These are phyloP conservation scores for Meandrusa payeni DNA, from an alignment of 2,888 invertebrate genomes.

Conservation along the genomic window DNA sequence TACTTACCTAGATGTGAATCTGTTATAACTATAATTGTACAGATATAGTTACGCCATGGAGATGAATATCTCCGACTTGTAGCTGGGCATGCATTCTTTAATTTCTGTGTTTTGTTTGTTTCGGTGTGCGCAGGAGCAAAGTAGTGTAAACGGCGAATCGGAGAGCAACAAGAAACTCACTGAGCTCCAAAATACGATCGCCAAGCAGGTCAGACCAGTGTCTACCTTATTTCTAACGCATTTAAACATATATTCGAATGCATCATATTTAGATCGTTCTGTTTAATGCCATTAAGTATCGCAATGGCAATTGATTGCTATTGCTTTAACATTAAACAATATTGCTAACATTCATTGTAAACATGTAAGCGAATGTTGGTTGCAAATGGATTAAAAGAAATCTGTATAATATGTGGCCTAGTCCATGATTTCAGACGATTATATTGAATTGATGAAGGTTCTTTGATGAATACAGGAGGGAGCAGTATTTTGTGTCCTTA, in stretches of 20 bases:
- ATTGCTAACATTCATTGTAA: too few species aligned
- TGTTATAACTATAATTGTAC: too few species aligned
- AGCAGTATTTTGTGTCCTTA: too few species aligned
- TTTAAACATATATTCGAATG: background rate
- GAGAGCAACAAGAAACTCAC: constrained; percentile 80
- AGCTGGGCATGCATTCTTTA: constrained; percentile 28
- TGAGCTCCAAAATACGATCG: constrained; percentile 91
- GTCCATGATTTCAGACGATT: too few species aligned
- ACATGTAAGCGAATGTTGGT: too few species aligned
- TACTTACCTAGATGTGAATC: too few species aligned
- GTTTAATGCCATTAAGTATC: background rate
- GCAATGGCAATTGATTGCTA: constrained; percentile 2
- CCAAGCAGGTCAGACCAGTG: constrained; percentile 86
- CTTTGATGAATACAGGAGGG: too few species aligned
- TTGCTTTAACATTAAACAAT: too few species aligned
- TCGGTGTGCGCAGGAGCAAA: constrained; percentile 63
- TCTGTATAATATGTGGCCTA: too few species aligned
- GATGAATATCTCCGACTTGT: background rate
- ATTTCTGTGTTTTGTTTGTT: constrained; percentile 47
- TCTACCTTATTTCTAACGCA: constrained; percentile 24
- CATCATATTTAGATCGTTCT: background rate
- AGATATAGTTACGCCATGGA: constrained; percentile 11
- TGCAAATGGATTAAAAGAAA: too few species aligned
- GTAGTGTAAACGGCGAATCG: constrained; percentile 69
- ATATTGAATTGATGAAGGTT: too few species aligned